phyloP scores from a whole-genome alignment of 2,797 vertebrate genomes.

The Platyrinchus mystaceus region DNA sequence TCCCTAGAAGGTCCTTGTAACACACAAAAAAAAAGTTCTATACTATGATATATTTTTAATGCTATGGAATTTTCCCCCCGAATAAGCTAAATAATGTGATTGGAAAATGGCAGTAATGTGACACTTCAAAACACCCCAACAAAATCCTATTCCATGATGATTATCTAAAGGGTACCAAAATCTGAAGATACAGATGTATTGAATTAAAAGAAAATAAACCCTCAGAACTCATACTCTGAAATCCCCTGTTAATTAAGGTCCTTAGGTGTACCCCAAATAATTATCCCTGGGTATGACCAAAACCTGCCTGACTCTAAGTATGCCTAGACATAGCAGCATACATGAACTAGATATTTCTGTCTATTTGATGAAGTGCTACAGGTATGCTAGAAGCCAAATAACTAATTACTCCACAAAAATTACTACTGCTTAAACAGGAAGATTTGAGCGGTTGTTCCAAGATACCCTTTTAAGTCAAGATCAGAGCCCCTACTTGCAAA shows the following conservation, averaged over 20 bases:
- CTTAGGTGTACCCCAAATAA: not conserved
- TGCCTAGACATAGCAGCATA: not conserved
- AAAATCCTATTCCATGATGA: not conserved
- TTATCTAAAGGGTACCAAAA: not conserved
- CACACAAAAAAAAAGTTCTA: not conserved
- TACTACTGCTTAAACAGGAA: not conserved
- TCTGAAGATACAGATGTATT: not conserved
- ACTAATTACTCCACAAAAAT: not conserved
- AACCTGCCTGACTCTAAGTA: not conserved
- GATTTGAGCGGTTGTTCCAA: not conserved
- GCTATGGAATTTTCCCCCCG: not conserved
- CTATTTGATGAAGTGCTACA: not conserved
- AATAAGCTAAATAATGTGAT: not conserved
- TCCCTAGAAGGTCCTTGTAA: not conserved
- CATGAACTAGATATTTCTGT: not conserved
- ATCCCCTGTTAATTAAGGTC: not conserved
- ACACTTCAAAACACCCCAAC: not conserved
- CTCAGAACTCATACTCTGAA: not conserved
- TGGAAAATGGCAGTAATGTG: not conserved
- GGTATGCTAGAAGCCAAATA: not conserved
- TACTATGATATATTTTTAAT: not conserved
- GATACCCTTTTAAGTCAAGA: not conserved
- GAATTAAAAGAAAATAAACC: not conserved
- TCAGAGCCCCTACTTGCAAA: not conserved
- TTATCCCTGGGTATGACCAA: not conserved